These are phyloP conservation scores for Drosophila recens DNA, from an alignment of 2,888 invertebrate genomes.

Conservation along the genomic window DNA sequence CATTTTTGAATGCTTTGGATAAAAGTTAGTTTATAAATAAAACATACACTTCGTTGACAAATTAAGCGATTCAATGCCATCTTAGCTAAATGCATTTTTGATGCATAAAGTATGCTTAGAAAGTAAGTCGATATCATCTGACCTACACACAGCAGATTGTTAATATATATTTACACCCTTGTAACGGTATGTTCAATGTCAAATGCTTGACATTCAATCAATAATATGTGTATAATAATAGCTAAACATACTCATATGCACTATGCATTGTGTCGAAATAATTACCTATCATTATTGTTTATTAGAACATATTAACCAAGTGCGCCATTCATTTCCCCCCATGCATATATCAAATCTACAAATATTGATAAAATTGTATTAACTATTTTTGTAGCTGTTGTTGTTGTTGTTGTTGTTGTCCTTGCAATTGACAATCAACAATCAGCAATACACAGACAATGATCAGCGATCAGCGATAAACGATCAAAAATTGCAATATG, in stretches of 20 bases:
- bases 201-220: constrained; percentile 55
- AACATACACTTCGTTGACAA: neutral
- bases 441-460: constrained; percentile 11
- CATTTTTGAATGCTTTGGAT: neutral
- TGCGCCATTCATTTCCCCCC: constrained; percentile 31
- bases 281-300: constrained; percentile 73
- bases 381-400: constrained; percentile 11
- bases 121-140: constrained; percentile 7
- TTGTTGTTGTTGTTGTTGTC: constrained; percentile 53
- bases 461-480: constrained; percentile 11
- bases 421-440: constrained; percentile 46
- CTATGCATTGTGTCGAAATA: constrained; percentile 51
- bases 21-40: neutral
- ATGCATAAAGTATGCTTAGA: constrained; percentile 1
- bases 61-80: neutral
- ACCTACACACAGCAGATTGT: constrained; percentile 21
- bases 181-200: constrained; percentile 38
- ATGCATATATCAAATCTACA: constrained; percentile 11
- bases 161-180: constrained; percentile 27
- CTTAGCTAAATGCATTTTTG: neutral
- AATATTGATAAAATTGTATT: constrained; percentile 20
- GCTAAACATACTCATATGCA: constrained; percentile 2
- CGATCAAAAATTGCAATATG: constrained; percentile 36
- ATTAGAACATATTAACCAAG: constrained; percentile 44
- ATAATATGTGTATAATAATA: constrained; percentile 22